Conservation (phyloP, 2,888 invertebrate species). For the Microctonus brassicae region DNA sequence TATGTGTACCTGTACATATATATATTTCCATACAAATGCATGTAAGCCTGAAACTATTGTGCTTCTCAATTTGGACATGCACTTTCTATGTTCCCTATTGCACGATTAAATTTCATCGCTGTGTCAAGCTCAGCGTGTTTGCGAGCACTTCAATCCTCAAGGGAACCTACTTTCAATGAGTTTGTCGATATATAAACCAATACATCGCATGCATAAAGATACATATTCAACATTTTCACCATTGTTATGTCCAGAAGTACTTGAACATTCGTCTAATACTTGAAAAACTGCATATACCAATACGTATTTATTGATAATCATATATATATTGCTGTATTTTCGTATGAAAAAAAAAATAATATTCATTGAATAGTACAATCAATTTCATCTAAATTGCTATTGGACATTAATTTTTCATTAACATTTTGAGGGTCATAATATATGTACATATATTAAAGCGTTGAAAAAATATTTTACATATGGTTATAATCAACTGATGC, state of each 20-base stretch:
- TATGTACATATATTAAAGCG: neutral
- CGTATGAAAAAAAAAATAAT: neutral
- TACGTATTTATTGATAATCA: neutral
- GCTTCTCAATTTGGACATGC: constrained; percentile 16
- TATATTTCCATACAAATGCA: neutral
- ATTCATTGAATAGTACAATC: neutral
- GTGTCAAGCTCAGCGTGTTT: neutral
- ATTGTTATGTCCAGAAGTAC: neutral
- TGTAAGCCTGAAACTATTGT: constrained; percentile 5
- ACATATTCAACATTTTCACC: neutral
- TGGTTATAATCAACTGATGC: neutral
- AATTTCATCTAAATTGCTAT: neutral
- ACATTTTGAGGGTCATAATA: neutral
- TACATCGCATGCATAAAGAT: neutral
- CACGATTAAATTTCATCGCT: constrained; percentile 10
- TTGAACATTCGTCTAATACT: neutral
- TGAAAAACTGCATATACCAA: neutral
- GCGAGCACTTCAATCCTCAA: constrained; percentile 2
- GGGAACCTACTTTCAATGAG: neutral
- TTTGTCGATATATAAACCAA: neutral
- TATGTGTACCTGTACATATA: neutral
- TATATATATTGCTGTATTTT: neutral
- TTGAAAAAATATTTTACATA: neutral
- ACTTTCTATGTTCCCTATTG: constrained; percentile 13
- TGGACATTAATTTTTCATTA: too few species aligned